phyloP scores from a whole-genome alignment of 2,888 invertebrate genomes.

The Tipula helvola region DNA sequence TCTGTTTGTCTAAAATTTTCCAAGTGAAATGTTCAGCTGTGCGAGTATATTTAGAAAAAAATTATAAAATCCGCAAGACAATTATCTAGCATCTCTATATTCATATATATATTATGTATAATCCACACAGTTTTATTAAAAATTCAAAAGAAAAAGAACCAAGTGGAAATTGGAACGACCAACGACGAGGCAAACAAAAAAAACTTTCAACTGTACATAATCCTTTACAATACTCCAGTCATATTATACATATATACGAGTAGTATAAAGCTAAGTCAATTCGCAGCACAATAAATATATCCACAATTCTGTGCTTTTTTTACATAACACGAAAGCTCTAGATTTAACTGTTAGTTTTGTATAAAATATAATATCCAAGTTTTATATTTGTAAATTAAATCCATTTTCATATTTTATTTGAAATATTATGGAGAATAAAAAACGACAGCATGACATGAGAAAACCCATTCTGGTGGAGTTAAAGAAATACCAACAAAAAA shows the following conservation, averaged over 20 bases:
- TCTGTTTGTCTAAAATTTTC: neutral
- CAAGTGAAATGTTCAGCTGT: neutral
- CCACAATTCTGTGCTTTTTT: neutral
- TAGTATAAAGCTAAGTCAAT: neutral
- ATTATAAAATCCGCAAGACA: neutral
- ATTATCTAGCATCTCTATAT: neutral
- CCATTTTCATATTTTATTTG: neutral
- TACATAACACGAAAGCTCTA: neutral
- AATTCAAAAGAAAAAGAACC: neutral
- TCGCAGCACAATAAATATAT: neutral
- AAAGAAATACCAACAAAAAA: neutral
- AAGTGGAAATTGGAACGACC: neutral
- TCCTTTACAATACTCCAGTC: neutral
- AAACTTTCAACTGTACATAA: neutral
- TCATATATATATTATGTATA: neutral
- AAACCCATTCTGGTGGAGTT: neutral
- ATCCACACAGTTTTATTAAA: neutral
- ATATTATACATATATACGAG: neutral
- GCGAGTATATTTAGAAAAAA: neutral
- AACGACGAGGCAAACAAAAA: neutral
- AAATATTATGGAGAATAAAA: neutral
- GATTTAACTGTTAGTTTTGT: neutral
- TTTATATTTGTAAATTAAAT: neutral
- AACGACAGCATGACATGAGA: neutral
- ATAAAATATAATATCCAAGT: neutral